Evolutionary conservation across 2,113 vertebrate species (phyloP).

Genomic region (Ornithorhynchus anatinus): DNA sequence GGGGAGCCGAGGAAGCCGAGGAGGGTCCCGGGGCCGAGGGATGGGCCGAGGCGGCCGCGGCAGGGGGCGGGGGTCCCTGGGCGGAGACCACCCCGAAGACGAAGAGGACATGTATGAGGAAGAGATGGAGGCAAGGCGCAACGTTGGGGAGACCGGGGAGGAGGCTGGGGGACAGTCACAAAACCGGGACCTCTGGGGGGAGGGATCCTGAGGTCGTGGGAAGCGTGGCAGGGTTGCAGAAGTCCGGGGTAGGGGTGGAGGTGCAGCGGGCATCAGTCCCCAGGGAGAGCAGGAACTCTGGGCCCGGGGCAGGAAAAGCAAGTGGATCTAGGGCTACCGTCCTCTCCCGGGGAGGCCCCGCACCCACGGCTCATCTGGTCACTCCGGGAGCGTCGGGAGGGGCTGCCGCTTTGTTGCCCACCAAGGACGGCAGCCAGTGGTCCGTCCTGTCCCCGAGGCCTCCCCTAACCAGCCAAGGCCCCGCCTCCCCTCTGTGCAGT

Average conservation of each 20-base stretch:
- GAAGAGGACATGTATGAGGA: conserved; percentile 78
- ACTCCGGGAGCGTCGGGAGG: no score
- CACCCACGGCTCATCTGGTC: no score
- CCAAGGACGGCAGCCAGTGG: no score
- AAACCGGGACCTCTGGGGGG: accelerated
- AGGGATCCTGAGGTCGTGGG: not conserved
- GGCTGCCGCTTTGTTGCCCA: no score
- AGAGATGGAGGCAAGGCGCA: conserved; percentile 69
- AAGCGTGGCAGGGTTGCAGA: not conserved
- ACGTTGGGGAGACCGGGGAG: accelerated
- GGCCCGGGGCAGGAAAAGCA: accelerated
- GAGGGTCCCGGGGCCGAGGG: conserved; percentile 76
- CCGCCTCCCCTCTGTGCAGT: no score
- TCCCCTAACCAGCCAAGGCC: no score
- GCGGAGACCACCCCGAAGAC: conserved; percentile 75
- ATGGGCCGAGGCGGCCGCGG: conserved; percentile 72
- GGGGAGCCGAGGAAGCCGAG: conserved; percentile 84
- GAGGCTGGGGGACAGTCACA: no score
- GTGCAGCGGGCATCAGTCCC: accelerated
- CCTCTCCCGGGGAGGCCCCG: no score
- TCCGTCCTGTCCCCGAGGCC: no score
- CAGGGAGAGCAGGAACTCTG: accelerated
- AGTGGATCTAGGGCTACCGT: no score
- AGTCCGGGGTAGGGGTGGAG: no score
- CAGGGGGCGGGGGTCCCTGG: conserved; percentile 72